phyloP scores from a whole-genome alignment of 2,797 vertebrate genomes.

The Scolopax bukidnonensis region DNA sequence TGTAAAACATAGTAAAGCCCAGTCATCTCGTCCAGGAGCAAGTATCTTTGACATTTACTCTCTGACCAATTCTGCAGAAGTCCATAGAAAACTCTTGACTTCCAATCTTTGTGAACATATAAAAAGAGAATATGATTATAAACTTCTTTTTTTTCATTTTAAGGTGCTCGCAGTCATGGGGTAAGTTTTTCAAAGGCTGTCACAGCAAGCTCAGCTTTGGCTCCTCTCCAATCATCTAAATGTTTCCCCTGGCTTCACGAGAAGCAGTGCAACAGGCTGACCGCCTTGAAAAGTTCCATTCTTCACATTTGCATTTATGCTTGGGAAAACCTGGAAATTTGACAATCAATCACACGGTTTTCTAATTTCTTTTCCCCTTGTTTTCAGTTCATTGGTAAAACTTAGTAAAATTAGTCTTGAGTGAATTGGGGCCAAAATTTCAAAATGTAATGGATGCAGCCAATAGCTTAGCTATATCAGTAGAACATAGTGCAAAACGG shows the following conservation, averaged over 20 bases:
- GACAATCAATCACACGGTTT: not conserved
- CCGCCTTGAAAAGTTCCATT: not conserved
- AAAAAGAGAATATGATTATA: not conserved
- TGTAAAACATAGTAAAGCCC: not conserved
- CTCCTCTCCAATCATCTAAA: not conserved
- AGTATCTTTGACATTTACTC: not conserved
- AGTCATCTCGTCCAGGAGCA: not conserved
- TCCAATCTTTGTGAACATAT: not conserved
- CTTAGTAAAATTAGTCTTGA: not conserved
- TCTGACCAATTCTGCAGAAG: not conserved
- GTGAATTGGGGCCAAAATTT: not conserved
- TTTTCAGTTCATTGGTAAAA: not conserved
- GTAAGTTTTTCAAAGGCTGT: constrained; percentile 9
- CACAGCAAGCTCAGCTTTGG: not conserved
- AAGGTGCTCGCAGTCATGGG: not conserved
- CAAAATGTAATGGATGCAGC: not conserved
- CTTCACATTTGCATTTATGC: not conserved
- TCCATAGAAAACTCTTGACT: not conserved
- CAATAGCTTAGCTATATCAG: not conserved
- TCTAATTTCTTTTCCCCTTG: not conserved
- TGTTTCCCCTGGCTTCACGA: not conserved
- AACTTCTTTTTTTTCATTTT: not conserved
- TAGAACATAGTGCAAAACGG: not conserved
- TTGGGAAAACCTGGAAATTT: not conserved
- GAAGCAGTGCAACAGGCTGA: not conserved